These are phyloP conservation scores for Papilio dardanus DNA, from an alignment of 1,140 invertebrate genomes.

Conservation along the genomic window DNA sequence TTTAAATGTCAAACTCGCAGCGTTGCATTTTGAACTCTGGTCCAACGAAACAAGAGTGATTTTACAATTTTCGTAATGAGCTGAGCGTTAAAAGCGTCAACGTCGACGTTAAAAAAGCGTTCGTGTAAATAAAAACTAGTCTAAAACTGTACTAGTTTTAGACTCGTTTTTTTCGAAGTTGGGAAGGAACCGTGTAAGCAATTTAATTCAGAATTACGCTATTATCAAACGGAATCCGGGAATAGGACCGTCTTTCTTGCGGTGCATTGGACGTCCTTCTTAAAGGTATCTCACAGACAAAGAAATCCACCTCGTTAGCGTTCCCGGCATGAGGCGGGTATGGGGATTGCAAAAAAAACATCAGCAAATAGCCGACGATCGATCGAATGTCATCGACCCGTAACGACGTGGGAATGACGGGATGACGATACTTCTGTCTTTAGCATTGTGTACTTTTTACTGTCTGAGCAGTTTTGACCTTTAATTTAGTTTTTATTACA, in stretches of 20 bases:
- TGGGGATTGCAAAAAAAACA: constrained; percentile 57
- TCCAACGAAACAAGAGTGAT: too few relatives aligned
- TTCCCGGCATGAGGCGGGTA: constrained; percentile 57
- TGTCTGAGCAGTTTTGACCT: constrained; percentile 33
- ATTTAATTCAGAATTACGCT: not conserved
- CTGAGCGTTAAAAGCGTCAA: too few relatives aligned
- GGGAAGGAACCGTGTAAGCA: not conserved
- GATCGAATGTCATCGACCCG: constrained; percentile 68
- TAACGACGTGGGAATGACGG: constrained; percentile 70
- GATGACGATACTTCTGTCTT: constrained; percentile 55
- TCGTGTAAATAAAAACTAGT: too few relatives aligned
- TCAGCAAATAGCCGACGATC: constrained; percentile 50
- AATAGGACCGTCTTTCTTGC: constrained; percentile 13
- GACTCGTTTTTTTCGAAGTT: not conserved
- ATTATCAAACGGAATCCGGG: constrained; percentile 25
- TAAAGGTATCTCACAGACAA: constrained; percentile 57
- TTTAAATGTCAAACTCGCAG: too few relatives aligned
- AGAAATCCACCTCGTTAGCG: constrained; percentile 58
- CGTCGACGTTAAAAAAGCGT: too few relatives aligned
- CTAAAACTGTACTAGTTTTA: too few relatives aligned
- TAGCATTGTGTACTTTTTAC: constrained; percentile 66
- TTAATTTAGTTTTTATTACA: constrained; percentile 34
- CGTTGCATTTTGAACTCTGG: too few relatives aligned
- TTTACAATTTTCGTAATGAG: too few relatives aligned
- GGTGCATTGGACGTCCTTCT: constrained; percentile 51